Conservation (phyloP, 1,140 invertebrate genomes). For the Theocolax elegans region DNA sequence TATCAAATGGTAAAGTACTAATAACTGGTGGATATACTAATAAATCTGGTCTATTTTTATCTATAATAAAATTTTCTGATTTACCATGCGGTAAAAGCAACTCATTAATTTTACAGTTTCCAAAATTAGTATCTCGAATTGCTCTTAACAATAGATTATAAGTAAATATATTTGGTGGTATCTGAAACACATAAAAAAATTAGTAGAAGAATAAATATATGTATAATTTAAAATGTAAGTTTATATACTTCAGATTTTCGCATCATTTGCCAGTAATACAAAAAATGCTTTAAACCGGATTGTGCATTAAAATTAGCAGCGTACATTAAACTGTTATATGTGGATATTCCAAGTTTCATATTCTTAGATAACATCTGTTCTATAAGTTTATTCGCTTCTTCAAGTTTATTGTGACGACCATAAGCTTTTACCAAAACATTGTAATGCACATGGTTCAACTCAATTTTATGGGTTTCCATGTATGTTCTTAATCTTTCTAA, state of each 20-base stretch:
- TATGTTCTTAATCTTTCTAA: constrained; percentile 70
- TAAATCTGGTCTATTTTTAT: constrained; percentile 52
- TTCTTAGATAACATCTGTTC: constrained; percentile 84
- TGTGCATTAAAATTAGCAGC: constrained; percentile 82
- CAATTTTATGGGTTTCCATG: constrained; percentile 71
- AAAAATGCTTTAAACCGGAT: constrained; percentile 81
- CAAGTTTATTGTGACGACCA: constrained; percentile 81
- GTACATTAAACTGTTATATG: constrained; percentile 84
- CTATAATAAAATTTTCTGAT: constrained; percentile 28
- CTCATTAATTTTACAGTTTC: constrained; percentile 72
- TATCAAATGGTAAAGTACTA: constrained; percentile 33
- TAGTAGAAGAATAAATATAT: background rate
- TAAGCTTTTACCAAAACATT: constrained; percentile 93
- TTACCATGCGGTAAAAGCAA: constrained; percentile 48
- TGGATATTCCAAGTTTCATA: constrained; percentile 74
- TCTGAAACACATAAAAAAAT: constrained; percentile 64
- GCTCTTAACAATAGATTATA: constrained; percentile 86
- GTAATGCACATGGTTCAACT: constrained; percentile 82
- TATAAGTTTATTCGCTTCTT: constrained; percentile 81
- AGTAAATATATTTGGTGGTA: constrained; percentile 76
- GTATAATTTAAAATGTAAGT: background rate
- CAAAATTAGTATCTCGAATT: constrained; percentile 83
- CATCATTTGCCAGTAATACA: constrained; percentile 89
- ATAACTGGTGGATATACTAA: constrained; percentile 53
- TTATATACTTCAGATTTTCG: constrained; percentile 44